These are phyloP conservation scores for Adelges cooleyi DNA, from an alignment of 1,140 invertebrate species.

Conservation along the genomic window DNA sequence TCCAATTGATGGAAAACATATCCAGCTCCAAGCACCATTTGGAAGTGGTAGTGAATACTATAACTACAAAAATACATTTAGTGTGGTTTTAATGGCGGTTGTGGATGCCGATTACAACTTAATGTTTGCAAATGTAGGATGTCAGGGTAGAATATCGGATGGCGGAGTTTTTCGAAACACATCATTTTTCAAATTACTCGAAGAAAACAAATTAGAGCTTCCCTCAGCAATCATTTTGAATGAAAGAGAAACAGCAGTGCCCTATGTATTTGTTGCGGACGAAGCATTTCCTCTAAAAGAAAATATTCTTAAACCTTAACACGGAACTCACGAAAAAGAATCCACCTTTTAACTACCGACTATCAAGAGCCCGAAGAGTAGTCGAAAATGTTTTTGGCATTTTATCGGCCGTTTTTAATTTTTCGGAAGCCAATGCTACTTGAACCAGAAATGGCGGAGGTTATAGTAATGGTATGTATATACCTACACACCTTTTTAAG, in stretches of 20 bases:
- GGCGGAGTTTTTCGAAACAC: conserved; percentile 37
- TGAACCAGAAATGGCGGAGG: conserved; percentile 34
- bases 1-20: conserved; percentile 39
- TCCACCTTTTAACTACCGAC: conserved; percentile 40
- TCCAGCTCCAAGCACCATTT: conserved; percentile 36
- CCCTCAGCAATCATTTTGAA: conserved; percentile 34
- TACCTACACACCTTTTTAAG: conserved; percentile 35
- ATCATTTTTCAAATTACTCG: conserved; percentile 34
- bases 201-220: conserved; percentile 35
- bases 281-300: not conserved
- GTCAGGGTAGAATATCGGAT: conserved; percentile 36
- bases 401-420: conserved; percentile 36
- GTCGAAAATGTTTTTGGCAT: conserved; percentile 43
- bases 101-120: conserved; percentile 33
- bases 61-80: conserved; percentile 30
- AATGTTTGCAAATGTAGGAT: conserved; percentile 31
- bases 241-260: conserved; percentile 22
- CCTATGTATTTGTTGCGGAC: conserved; percentile 12
- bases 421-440: conserved; percentile 37
- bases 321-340: not conserved
- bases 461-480: conserved; percentile 34
- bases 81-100: conserved; percentile 32
- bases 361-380: conserved; percentile 37
- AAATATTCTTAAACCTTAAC: not conserved
- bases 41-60: conserved; percentile 33